Evolutionary conservation across 1,140 invertebrate genomes (phyloP).

Genomic region (Neodiprion lecontei): DNA sequence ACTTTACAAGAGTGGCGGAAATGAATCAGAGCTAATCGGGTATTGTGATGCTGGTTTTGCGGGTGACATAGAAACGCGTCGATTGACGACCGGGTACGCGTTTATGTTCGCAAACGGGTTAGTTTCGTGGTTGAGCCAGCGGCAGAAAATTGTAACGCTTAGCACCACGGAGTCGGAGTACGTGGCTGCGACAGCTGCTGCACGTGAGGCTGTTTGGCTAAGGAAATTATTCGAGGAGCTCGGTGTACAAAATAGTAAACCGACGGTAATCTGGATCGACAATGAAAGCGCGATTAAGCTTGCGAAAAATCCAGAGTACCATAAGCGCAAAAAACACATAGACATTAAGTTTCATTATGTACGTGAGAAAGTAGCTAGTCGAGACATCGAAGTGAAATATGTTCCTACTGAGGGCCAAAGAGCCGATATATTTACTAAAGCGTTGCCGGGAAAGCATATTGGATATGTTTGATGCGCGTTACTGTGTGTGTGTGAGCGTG

Average conservation of each 20-base stretch:
- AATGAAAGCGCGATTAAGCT: not conserved
- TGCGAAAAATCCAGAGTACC: not conserved
- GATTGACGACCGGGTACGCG: conserved; percentile 25
- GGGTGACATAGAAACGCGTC: conserved; percentile 14
- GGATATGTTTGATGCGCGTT: too few relatives aligned
- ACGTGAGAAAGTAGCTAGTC: conserved; percentile 1
- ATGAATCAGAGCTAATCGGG: not conserved
- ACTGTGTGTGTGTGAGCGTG: too few relatives aligned
- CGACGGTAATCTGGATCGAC: not conserved
- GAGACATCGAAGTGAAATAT: not conserved
- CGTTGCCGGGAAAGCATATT: not conserved
- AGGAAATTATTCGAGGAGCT: conserved; percentile 10
- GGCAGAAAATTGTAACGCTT: conserved; percentile 35
- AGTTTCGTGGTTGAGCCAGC: conserved; percentile 39
- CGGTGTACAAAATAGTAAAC: not conserved
- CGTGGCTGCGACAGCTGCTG: conserved; percentile 33
- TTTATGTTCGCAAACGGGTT: conserved; percentile 23
- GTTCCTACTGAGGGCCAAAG: not conserved
- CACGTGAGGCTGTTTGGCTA: conserved; percentile 31
- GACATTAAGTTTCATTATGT: not conserved
- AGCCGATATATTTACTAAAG: conserved; percentile 5
- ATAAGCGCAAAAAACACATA: not conserved
- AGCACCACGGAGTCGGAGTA: conserved; percentile 50
- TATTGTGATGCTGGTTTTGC: conserved; percentile 13
- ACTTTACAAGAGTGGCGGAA: not conserved